Percentiles rank a stretch among this genome's conserved stretches.
Conservation (phyloP, 2,113 vertebrate genomes). For the Dryoscopus gambensis region DNA sequence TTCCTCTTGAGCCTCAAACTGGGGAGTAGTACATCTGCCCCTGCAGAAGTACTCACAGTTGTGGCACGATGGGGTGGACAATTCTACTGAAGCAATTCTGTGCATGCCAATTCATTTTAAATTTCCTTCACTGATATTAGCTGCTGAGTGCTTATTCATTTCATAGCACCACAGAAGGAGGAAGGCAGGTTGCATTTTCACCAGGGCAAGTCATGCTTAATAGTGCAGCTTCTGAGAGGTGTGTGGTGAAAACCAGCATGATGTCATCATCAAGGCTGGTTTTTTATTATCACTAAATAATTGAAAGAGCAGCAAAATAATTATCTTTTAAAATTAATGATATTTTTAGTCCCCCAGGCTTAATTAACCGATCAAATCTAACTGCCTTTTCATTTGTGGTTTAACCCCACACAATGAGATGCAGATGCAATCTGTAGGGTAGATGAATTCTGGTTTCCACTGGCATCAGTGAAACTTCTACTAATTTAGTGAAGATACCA, state of each 20-base stretch:
- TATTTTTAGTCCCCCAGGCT: not conserved
- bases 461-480: not conserved
- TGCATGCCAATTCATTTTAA: not conserved
- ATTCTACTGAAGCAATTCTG: not conserved
- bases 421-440: not conserved
- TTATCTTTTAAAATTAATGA: not conserved
- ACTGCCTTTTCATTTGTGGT: not conserved
- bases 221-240: not conserved
- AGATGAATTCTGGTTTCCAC: slow-evolving; percentile 1
- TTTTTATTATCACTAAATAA: not conserved
- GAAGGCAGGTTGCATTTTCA: not conserved
- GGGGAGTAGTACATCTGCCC: not conserved
- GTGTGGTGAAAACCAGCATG: not conserved
- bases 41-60: not conserved
- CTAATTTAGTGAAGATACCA: not conserved
- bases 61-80: not conserved
- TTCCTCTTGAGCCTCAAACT: not conserved
- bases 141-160: not conserved
- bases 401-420: not conserved
- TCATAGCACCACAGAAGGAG: not conserved
- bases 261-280: not conserved
- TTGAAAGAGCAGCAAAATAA: not conserved
- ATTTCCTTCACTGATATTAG: not conserved
- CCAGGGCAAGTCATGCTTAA: not conserved
- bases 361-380: not conserved